Base-by-base conservation (phyloP, 2,888 invertebrate genomes). In the Trichogramma evanescens region DNA sequence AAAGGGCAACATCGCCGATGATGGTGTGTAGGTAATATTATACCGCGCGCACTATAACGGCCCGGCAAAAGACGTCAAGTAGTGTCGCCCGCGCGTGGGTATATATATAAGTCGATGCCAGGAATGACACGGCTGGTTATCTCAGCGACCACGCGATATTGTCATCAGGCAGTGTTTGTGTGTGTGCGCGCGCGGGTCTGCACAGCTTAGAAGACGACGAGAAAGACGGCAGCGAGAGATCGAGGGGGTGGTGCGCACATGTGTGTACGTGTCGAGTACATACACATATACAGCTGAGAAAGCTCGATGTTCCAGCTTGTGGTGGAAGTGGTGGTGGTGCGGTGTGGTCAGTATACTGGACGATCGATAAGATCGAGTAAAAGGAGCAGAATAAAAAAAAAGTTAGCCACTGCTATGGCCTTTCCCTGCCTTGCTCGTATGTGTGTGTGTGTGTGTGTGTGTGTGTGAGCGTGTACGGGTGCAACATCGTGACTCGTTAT, bases 101-200 rank as follows among this genome's bases (percentile, higher is more conserved):
- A 26, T 26, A 26, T 26, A 26, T 69, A 68, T 61, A 59, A 71
- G 74, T 74, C 73, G 75, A 76, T 75, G 77, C 8, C 49, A 71
- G 72, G 74, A 77, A 77, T 77, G 77, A 77, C 77, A 77, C 74
- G 76, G 72, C 72, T 69, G 72, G 77, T 74, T 77, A 77, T 77
- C 76, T 76, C 71, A 75, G 70, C 68, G 68, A 73, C 77, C 77
- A 77, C 77, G 77, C 77, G 77, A 77, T 77, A 77, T 77, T 76
- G 77, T 77, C 77, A 77, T 77, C 77, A 77, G 75, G 70, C 72
- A 50, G 26, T 26, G 26, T 26, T 1, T 26, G 26, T 26, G 26
- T 26, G 26, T 26, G 26, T 26, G 26, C 2, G 26, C 2, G 26
- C 26, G 26, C 26, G 26, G 26, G 26, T 26, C 26, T 26, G 26